Percentiles rank a stretch among this genome's conserved stretches.
These are phyloP conservation scores for Hystrix brachyura DNA, from an alignment of 2,113 vertebrate genomes.

Conservation along the genomic window DNA sequence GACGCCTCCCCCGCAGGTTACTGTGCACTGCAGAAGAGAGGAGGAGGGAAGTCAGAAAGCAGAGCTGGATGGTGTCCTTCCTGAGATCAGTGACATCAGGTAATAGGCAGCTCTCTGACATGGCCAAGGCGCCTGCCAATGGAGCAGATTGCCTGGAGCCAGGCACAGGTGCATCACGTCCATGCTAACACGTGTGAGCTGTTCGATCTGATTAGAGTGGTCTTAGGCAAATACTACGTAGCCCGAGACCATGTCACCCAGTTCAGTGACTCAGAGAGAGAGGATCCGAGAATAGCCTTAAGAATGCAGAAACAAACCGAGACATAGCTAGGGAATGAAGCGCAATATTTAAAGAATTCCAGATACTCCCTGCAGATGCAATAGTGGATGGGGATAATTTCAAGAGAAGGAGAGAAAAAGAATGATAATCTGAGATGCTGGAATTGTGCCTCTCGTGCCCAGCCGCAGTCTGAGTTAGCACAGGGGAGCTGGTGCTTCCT, in stretches of 20 bases:
- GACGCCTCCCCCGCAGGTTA: constrained; percentile 97
- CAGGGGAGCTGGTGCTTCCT: neutral
- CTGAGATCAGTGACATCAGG: neutral
- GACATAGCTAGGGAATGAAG: constrained; percentile 78
- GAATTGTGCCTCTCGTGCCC: fast-evolving
- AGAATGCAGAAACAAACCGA: constrained; percentile 81
- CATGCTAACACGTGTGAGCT: neutral
- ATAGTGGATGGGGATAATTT: neutral
- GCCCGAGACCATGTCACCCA: constrained; percentile 40
- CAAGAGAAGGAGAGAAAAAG: neutral
- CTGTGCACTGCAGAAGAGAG: constrained; percentile 91
- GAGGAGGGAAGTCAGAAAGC: neutral
- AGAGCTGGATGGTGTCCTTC: neutral
- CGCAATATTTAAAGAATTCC: constrained; percentile 76
- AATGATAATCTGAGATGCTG: neutral
- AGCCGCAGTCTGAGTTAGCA: neutral
- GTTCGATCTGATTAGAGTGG: constrained; percentile 49
- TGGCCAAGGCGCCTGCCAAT: neutral
- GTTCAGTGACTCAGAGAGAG: constrained; percentile 73
- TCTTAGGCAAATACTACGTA: neutral
- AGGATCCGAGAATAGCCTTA: constrained; percentile 83
- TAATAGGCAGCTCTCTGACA: fast-evolving
- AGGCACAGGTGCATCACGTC: fast-evolving
- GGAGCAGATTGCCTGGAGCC: neutral
- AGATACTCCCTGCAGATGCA: constrained; percentile 70